Base-by-base conservation (phyloP, 1,140 invertebrate genomes). In the Sesamia nonagrioides region DNA sequence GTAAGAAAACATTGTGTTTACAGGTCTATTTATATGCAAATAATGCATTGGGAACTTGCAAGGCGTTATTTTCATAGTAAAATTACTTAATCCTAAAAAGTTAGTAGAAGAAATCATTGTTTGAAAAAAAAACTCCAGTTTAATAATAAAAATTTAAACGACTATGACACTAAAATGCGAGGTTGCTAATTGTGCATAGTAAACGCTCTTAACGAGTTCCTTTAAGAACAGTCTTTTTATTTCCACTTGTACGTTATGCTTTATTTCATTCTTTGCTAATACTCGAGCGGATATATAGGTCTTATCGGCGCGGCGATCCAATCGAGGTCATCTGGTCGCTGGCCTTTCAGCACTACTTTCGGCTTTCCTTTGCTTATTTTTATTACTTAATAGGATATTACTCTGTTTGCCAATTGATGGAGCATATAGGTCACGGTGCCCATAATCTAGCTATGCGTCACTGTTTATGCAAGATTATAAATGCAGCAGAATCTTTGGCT, bases 381-480 rank as follows among this genome's bases (percentile, higher is more conserved):
- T 68, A 13, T 4, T 9, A 18, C 17, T 21, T 18, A n/a, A n/a
- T n/a, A 37, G 37, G 35, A 63, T 63, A 63, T 9, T 37, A 5
- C 7, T 40, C 37, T 42, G 6, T 42, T 17, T 63, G 17, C 8
- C 6, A 18, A 42, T 63, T 42, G 7, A 63, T 42, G 33, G 18
- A 7, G 11, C 1, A 61, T 7, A n/a, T 61, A 48, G 63, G 63
- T 68, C 63, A 68, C 9, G 42, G 37, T 15, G 63, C 18, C n/a
- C 42, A 68, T 68, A 68, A 68, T 13, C 63, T 21, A 15, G 11
- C 13, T 18, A 45, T 68, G 63, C 63, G 42, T 68, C 63, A 68
- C 63, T 68, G 8, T 42, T 48, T 68, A 50, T 68, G 42, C 63
- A 68, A 50, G 63, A 68, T 68, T 68, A 50, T 15, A 6, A 21